These are phyloP conservation scores for Oxyscelio sp. DNA, from an alignment of 2,888 invertebrate genomes.

Conservation along the genomic window DNA sequence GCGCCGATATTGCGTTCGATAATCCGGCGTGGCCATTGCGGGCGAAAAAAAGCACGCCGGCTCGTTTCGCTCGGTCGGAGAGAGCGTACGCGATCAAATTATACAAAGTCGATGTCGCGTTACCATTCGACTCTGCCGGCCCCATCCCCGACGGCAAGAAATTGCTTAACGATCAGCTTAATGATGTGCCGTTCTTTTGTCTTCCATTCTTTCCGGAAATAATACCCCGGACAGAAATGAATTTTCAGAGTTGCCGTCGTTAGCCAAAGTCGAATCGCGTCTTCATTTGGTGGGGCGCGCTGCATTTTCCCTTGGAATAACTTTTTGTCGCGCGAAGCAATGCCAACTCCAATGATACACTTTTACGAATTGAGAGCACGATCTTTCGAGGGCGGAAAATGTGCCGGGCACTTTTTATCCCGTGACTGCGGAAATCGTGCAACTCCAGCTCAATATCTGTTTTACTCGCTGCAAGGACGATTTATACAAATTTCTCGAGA, in stretches of 20 bases:
- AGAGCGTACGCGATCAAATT: conserved; percentile 62
- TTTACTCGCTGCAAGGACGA: conserved; percentile 44
- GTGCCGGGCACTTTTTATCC: conserved; percentile 36
- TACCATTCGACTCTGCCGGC: conserved; percentile 54
- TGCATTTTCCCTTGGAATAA: conserved; percentile 52
- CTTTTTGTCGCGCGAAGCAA: conserved; percentile 55
- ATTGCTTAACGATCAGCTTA: conserved; percentile 76
- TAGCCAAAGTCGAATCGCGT: conserved; percentile 53
- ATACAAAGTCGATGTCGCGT: conserved; percentile 58
- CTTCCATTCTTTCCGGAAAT: conserved; percentile 73
- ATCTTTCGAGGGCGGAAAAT: conserved; percentile 46
- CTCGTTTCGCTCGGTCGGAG: conserved; percentile 55
- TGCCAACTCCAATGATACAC: conserved; percentile 67
- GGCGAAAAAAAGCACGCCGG: conserved; percentile 34
- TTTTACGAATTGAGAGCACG: conserved; percentile 70
- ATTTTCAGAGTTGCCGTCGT: conserved; percentile 69
- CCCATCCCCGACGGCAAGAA: conserved; percentile 54
- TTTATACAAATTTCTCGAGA: conserved; percentile 60
- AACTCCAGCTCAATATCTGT: conserved; percentile 61
- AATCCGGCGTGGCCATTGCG: conserved; percentile 50
- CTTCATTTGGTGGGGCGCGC: conserved; percentile 49
- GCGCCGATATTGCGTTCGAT: conserved; percentile 61
- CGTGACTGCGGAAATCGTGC: conserved; percentile 58
- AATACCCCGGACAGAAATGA: conserved; percentile 70
- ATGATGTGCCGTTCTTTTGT: conserved; percentile 75